Base-by-base conservation (phyloP, 1,140 invertebrate species). In the Proctacanthus coquilletti region DNA sequence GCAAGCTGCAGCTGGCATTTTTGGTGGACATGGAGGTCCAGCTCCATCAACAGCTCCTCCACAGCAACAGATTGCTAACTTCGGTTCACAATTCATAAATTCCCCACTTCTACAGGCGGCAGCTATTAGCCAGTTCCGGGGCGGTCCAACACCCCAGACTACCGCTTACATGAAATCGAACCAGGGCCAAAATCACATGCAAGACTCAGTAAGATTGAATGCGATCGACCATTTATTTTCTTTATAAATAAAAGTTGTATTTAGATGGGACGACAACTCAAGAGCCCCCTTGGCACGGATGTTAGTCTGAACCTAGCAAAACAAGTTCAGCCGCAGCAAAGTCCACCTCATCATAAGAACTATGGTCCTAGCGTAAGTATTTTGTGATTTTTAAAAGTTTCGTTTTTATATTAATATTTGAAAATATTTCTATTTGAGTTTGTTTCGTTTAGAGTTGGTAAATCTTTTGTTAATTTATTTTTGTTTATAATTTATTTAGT, bases 301-400 rank as follows among this genome's bases (percentile, higher is more conserved):
- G 55, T 57, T 47, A 60, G 47, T 36, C 45, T 61, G 14, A 50
- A 47, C 15, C 37, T 60, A 40, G 55, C 51, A 36, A 60, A 57
- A 42, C 52, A 57, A 41, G 54, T 52, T 43, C 68, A 69, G 48
- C 62, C 66, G 23, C 69, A 71, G 45, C 65, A 65, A 34, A 70
- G 66, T 57, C 66, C 68, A 33, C 68, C 68, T 18, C 69, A 70
- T 39, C 68, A 70, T 48, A 69, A 71, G 42, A 70, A 69, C 47
- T 71, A 69, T 44, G 66, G 62, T 47, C 50, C 51, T 56, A 61
- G 55, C 51, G 48, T 65, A 62, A 65, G 63, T 56, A 34, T 21
- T 18, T 33, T 33, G 15, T 8, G 15, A 15, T 15, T 9, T 33
- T 33, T 8, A 8, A 33, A 15, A 9, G 9, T 14, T 8, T 9